A percentile compares a stretch with the other conserved stretches of the same genome.
Conservation (phyloP, 2,113 vertebrate species). For the Lagenorhynchus albirostris region DNA sequence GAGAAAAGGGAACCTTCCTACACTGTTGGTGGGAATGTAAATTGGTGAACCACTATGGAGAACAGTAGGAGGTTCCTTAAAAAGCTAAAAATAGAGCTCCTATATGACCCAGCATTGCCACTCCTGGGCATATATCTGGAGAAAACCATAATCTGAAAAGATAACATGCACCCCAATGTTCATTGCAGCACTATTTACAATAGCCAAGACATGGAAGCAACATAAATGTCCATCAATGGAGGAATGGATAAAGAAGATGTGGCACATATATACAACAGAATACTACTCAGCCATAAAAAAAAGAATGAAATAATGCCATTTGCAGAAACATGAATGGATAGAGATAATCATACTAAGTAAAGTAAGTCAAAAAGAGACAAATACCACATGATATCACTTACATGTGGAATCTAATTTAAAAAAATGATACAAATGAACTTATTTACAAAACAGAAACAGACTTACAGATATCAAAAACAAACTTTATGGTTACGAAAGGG, state of each 20-base stretch:
- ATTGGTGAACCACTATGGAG: neutral
- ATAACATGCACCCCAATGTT: neutral
- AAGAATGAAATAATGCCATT: neutral
- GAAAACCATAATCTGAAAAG: neutral
- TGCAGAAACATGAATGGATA: neutral
- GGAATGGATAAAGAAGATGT: neutral
- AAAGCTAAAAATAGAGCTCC: neutral
- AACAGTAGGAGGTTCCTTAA: neutral
- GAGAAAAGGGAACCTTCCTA: neutral
- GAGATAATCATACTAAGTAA: neutral
- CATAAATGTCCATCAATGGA: neutral
- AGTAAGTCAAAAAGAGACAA: neutral
- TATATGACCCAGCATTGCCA: neutral
- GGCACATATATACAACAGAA: neutral
- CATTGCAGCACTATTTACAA: accelerated
- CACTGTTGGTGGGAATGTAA: neutral
- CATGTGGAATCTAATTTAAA: neutral
- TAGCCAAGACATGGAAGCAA: neutral
- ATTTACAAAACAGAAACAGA: neutral
- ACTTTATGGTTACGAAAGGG: neutral
- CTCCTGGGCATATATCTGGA: neutral
- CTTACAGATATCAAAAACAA: neutral
- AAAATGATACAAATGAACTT: neutral
- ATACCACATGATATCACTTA: neutral
- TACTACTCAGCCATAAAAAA: neutral